phyloP scores from a whole-genome alignment of 2,113 vertebrate species.

The Perca flavescens region DNA sequence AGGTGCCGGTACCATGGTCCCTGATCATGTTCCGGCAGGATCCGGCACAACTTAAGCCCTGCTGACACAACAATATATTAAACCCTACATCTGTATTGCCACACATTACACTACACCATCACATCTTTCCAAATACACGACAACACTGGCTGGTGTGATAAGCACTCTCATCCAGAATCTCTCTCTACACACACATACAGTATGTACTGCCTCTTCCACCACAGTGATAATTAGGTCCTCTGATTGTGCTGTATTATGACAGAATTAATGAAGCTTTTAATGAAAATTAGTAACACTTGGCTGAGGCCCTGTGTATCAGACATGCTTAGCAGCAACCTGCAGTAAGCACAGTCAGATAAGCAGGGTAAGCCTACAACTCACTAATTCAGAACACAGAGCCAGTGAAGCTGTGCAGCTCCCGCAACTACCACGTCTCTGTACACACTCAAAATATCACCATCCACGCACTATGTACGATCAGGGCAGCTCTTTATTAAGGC shows the following conservation, averaged over 20 bases:
- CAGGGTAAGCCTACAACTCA: conserved; percentile 55
- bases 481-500: conserved; percentile 28
- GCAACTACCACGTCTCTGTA: conserved; percentile 24
- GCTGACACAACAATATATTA: neutral
- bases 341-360: conserved; percentile 62
- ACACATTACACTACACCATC: conserved; percentile 19
- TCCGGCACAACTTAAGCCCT: too few species aligned
- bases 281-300: conserved; percentile 82
- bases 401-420: conserved; percentile 15
- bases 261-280: conserved; percentile 85
- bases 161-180: neutral
- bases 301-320: conserved; percentile 61
- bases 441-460: conserved; percentile 47
- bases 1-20: too few species aligned
- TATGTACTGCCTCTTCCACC: conserved; percentile 40
- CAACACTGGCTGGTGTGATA: conserved; percentile 28
- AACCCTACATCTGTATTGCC: conserved; percentile 10
- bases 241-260: conserved; percentile 77
- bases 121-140: conserved; percentile 5
- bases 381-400: conserved; percentile 45
- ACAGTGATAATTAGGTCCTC: conserved; percentile 73
- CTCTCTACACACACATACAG: conserved; percentile 1
- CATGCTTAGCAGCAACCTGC: conserved; percentile 64
- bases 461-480: conserved; percentile 24
- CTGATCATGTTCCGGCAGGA: too few species aligned